phyloP scores from a whole-genome alignment of 2,797 vertebrate species.

The Chelon auratus region DNA sequence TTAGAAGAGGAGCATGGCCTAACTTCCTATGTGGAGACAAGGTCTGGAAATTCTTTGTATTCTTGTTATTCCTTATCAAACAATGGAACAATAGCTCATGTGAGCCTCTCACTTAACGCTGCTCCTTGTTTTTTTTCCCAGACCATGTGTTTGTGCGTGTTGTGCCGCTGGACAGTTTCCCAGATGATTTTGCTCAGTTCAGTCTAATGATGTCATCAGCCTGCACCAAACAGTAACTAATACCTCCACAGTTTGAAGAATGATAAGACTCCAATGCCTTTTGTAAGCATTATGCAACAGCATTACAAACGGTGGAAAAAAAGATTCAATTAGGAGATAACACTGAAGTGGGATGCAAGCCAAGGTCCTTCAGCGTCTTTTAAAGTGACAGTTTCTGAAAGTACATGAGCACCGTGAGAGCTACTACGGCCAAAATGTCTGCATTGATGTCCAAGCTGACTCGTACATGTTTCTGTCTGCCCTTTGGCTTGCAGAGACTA shows the following conservation, averaged over 20 bases:
- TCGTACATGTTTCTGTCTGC: conserved; percentile 6
- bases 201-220: conserved; percentile 38
- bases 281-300: conserved; percentile 68
- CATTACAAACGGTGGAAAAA: conserved; percentile 38
- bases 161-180: conserved; percentile 30
- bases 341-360: conserved; percentile 40
- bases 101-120: conserved; percentile 69
- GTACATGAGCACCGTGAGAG: conserved; percentile 15
- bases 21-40: conserved; percentile 75
- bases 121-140: conserved; percentile 42
- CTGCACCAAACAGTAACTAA: conserved; percentile 32
- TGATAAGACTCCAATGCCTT: conserved; percentile 34
- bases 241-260: conserved; percentile 25
- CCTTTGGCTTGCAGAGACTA: conserved; percentile 27
- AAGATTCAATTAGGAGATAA: conserved; percentile 55
- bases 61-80: conserved; percentile 85
- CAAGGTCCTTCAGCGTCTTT: conserved; percentile 53
- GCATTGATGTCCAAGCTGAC: conserved; percentile 6
- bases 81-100: conserved; percentile 84
- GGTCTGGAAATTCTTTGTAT: conserved; percentile 82
- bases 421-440: conserved; percentile 7
- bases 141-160: conserved; percentile 53
- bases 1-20: conserved; percentile 73
- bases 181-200: conserved; percentile 42
- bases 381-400: conserved; percentile 31